These are phyloP conservation scores for Ophonus ardosiacus DNA, from an alignment of 2,888 invertebrate genomes.

Conservation along the genomic window DNA sequence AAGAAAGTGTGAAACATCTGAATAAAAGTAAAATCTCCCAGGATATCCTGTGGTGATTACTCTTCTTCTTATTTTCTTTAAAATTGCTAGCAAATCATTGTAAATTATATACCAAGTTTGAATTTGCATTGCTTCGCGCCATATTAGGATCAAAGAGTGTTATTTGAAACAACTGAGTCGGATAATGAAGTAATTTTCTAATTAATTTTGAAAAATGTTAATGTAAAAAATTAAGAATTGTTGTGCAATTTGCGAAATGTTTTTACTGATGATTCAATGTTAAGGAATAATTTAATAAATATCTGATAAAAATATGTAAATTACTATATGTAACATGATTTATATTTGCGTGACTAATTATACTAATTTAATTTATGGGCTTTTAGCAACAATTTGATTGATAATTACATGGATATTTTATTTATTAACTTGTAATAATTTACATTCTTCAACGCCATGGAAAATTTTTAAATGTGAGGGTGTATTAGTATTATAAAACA, in stretches of 20 bases:
- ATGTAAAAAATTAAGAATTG: neutral
- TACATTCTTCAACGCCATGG: neutral
- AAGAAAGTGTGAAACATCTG: conserved; percentile 19
- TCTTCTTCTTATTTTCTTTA: conserved; percentile 4
- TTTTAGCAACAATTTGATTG: conserved; percentile 12
- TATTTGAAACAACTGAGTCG: conserved; percentile 26
- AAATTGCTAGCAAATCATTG: conserved; percentile 11
- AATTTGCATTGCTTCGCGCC: conserved; percentile 24
- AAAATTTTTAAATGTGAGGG: neutral
- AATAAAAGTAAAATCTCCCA: conserved; percentile 32
- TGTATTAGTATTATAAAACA: no score
- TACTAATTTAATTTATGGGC: conserved; percentile 6
- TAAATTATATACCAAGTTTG: conserved; percentile 7
- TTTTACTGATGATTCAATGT: conserved; percentile 16
- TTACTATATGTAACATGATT: neutral
- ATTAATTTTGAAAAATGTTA: conserved; percentile 18
- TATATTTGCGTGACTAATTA: conserved; percentile 25
- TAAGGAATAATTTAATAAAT: neutral
- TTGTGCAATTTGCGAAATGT: conserved; percentile 23
- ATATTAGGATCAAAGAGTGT: conserved; percentile 23
- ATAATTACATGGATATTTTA: conserved; percentile 9
- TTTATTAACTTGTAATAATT: neutral
- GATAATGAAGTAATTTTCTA: conserved; percentile 21
- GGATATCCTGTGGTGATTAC: conserved; percentile 24
- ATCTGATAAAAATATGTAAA: conserved; percentile 17